Evolutionary conservation across 2,888 invertebrate species (phyloP).

Genomic region (Empis livida): DNA sequence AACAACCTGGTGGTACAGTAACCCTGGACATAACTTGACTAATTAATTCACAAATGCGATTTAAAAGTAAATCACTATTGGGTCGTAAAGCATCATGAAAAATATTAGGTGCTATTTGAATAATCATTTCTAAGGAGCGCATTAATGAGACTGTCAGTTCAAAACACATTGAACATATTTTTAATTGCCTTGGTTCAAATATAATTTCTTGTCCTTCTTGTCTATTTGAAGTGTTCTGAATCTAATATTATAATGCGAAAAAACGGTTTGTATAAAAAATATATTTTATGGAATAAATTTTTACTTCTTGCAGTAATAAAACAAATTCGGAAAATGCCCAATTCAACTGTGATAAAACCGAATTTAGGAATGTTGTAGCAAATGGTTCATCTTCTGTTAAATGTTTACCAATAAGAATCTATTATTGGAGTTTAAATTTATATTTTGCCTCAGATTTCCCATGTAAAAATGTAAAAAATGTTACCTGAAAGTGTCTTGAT

Average conservation of each 20-base stretch:
- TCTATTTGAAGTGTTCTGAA: slow-evolving; percentile 47
- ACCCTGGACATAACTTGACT: slow-evolving; percentile 70
- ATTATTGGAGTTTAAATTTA: slow-evolving; percentile 48
- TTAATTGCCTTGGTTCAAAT: slow-evolving; percentile 65
- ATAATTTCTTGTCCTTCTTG: slow-evolving; percentile 40
- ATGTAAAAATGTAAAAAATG: slow-evolving; percentile 38
- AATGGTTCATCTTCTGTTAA: slow-evolving; percentile 47
- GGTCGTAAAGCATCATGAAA: slow-evolving; percentile 50
- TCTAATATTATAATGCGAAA: no score
- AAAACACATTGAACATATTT: slow-evolving; percentile 73
- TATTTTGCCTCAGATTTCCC: background rate
- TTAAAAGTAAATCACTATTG: slow-evolving; percentile 58
- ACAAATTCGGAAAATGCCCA: slow-evolving; percentile 85
- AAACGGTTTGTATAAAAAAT: no score
- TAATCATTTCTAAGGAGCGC: slow-evolving; percentile 68
- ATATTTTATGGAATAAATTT: background rate
- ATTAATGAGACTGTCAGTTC: slow-evolving; percentile 65
- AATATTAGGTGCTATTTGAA: slow-evolving; percentile 49
- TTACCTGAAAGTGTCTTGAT: slow-evolving; percentile 28
- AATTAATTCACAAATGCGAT: slow-evolving; percentile 56
- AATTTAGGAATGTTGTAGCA: slow-evolving; percentile 60
- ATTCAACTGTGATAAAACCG: slow-evolving; percentile 67
- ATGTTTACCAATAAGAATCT: slow-evolving; percentile 49
- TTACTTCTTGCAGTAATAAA: slow-evolving; percentile 66
- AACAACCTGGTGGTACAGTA: slow-evolving; percentile 56